These are phyloP conservation scores for Petrolisthes cinctipes DNA, from an alignment of 2,888 invertebrate species.

Conservation along the genomic window DNA sequence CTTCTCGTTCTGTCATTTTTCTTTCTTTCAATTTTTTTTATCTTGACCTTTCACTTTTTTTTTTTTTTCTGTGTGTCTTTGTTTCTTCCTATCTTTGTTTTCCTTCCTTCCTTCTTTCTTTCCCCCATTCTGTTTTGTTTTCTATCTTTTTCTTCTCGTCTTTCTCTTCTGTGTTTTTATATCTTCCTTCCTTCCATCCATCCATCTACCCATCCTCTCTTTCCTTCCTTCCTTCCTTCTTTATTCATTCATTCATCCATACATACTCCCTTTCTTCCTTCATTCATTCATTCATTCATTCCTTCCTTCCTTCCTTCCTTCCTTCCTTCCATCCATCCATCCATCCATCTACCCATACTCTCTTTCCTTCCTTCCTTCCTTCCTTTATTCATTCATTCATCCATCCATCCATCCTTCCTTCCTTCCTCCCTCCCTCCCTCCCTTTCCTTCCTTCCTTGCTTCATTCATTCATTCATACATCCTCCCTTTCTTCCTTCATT, in stretches of 20 bases:
- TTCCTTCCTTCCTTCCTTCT: background rate
- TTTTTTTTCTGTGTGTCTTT: background rate
- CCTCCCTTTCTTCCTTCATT: background rate
- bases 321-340: background rate
- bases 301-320: background rate
- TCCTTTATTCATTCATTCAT: background rate
- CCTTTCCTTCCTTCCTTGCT: background rate
- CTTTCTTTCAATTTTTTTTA: background rate
- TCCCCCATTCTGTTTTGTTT: background rate
- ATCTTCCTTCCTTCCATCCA: background rate
- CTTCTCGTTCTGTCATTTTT: background rate
- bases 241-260: no score
- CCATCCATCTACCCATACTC: background rate
- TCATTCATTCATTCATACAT: background rate
- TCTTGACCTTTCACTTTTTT: background rate
- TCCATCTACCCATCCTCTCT: background rate
- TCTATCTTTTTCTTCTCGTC: background rate
- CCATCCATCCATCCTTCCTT: background rate
- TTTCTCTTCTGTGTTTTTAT: background rate
- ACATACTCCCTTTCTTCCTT: background rate
- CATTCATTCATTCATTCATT: no score
- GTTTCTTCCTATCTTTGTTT: background rate
- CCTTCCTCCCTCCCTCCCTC: background rate
- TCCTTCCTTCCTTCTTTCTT: background rate
- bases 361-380: background rate